Evolutionary conservation across 2,113 vertebrate genomes (phyloP).

Genomic region (Cavia aperea): DNA sequence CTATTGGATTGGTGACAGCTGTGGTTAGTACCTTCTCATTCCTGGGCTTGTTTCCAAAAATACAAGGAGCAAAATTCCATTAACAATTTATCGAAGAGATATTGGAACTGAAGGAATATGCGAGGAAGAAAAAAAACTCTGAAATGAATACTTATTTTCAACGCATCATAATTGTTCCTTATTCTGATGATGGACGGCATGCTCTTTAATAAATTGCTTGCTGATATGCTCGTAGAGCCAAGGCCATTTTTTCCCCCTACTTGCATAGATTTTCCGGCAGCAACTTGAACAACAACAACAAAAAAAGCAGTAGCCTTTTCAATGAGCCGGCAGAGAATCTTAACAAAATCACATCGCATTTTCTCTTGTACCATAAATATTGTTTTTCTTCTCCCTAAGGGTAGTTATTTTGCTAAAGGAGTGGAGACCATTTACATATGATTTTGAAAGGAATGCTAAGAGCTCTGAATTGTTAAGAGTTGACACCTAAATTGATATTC

Average conservation of each 20-base stretch:
- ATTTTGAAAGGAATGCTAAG: constrained; percentile 31
- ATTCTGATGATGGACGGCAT: constrained; percentile 35
- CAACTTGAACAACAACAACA: constrained; percentile 2
- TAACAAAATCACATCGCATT: constrained; percentile 44
- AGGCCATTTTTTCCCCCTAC: neutral
- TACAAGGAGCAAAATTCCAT: constrained; percentile 79
- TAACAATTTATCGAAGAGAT: constrained; percentile 61
- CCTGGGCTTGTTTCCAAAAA: constrained; percentile 83
- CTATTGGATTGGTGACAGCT: constrained; percentile 83
- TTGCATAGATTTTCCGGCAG: neutral
- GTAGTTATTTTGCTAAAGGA: constrained; percentile 27
- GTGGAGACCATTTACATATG: constrained; percentile 15
- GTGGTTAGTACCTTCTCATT: constrained; percentile 84
- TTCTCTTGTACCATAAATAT: constrained; percentile 47
- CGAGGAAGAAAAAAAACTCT: neutral
- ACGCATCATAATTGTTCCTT: constrained; percentile 32
- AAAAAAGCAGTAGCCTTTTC: constrained; percentile 27
- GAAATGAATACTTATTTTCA: constrained; percentile 56
- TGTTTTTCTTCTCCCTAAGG: constrained; percentile 40
- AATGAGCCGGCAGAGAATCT: neutral
- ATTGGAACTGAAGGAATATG: constrained; percentile 32
- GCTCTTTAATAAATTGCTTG: constrained; percentile 65
- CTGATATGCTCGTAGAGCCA: constrained; percentile 45
- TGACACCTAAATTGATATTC: constrained; percentile 40
- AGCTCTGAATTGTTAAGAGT: neutral